phyloP scores from a whole-genome alignment of 2,113 vertebrate species.

The Tachysurus fulvidraco region DNA sequence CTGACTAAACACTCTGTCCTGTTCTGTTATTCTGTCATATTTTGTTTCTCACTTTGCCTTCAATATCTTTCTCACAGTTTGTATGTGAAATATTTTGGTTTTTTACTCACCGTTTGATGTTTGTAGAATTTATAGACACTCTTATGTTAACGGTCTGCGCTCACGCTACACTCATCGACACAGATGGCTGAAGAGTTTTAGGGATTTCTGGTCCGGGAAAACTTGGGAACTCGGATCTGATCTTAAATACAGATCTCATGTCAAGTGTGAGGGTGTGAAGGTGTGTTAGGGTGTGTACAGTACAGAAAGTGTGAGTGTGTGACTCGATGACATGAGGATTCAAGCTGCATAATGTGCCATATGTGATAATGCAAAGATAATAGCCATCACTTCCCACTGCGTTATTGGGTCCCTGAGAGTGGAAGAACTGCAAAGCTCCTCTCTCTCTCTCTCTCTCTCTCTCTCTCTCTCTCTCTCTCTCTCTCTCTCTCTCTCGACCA shows the following conservation, averaged over 20 bases:
- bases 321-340: neutral
- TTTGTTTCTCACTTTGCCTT: too few relatives aligned
- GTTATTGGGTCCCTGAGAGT: neutral
- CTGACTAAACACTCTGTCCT: too few relatives aligned
- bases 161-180: neutral
- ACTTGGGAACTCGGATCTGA: neutral
- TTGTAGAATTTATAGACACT: too few relatives aligned
- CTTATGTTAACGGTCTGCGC: too few relatives aligned
- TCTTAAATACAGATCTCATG: neutral
- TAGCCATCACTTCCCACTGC: neutral
- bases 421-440: neutral
- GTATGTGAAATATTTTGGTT: too few relatives aligned
- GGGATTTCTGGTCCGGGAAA: neutral
- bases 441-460: neutral
- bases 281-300: conserved; percentile 2
- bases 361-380: conserved; percentile 26
- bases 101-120: too few relatives aligned
- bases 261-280: neutral
- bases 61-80: too few relatives aligned
- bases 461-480: neutral
- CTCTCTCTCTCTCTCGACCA: neutral
- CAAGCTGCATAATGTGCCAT: neutral
- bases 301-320: conserved; percentile 3
- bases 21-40: too few relatives aligned
- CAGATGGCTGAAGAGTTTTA: neutral